Conservation (phyloP, 1,140 invertebrate species). For the Drosophila obscura region DNA sequence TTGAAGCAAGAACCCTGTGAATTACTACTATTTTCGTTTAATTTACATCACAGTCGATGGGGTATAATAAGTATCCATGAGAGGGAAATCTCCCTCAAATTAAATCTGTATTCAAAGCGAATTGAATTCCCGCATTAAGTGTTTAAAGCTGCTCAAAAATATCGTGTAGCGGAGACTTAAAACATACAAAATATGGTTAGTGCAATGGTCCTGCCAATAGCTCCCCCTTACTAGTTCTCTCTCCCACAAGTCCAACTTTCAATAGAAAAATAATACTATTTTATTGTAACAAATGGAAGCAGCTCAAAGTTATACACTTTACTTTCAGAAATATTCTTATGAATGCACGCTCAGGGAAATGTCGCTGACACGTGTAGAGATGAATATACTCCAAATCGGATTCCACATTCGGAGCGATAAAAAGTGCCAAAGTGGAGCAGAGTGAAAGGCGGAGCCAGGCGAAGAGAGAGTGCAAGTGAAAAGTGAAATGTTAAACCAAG, state of each 20-base stretch:
- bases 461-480: slow-evolving; percentile 17
- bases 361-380: slow-evolving; percentile 46
- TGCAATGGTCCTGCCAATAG: too few species aligned
- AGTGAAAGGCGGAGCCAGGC: slow-evolving; percentile 1
- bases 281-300: slow-evolving; percentile 20
- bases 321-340: slow-evolving; percentile 40
- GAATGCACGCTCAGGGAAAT: slow-evolving; percentile 28
- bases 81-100: too few species aligned
- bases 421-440: slow-evolving; percentile 40
- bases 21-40: slow-evolving; percentile 14
- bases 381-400: slow-evolving; percentile 19
- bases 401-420: slow-evolving; percentile 10
- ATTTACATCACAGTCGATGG: slow-evolving; percentile 11
- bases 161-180: too few species aligned
- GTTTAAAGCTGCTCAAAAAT: too few species aligned
- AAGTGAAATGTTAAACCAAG: slow-evolving; percentile 58
- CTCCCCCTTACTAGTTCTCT: too few species aligned
- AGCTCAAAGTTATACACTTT: slow-evolving; percentile 7
- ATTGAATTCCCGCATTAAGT: too few species aligned
- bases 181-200: too few species aligned
- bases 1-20: slow-evolving; percentile 7
- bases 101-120: too few species aligned
- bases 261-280: too few species aligned
- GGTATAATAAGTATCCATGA: too few species aligned
- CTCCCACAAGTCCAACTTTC: too few species aligned